Percentiles rank a stretch among this genome's conserved stretches.
phyloP scores from a whole-genome alignment of 2,113 vertebrate genomes.

The Mastomys natalensis region DNA sequence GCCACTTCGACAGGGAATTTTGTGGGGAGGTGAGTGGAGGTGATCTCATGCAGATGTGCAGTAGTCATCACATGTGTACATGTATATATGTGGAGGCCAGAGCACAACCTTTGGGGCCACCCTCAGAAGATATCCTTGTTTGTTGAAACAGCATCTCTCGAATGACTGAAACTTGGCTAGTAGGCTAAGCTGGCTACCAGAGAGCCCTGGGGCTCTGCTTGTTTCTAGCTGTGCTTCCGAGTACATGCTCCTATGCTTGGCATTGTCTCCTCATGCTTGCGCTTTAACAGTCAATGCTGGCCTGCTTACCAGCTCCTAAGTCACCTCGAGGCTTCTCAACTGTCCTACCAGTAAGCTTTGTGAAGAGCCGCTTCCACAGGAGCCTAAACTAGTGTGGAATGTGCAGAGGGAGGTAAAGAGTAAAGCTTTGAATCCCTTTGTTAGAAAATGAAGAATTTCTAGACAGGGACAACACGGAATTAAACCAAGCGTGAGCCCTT shows the following conservation, averaged over 20 bases:
- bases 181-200: background rate
- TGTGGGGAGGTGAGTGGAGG: background rate
- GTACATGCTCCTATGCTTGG: fast-evolving
- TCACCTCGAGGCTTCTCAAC: background rate
- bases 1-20: background rate
- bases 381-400: background rate
- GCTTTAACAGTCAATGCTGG: background rate
- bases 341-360: background rate
- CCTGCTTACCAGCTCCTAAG: background rate
- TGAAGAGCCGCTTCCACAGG: background rate
- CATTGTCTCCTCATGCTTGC: background rate
- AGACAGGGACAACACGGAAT: background rate
- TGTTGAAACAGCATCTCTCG: background rate
- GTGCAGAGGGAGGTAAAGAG: background rate
- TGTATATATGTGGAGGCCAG: background rate
- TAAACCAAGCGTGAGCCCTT: background rate
- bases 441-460: background rate
- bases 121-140: background rate
- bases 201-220: background rate
- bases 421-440: background rate
- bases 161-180: background rate
- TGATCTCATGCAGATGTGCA: background rate
- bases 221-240: background rate
- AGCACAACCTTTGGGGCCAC: background rate
- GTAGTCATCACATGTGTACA: background rate